phyloP scores from a whole-genome alignment of 2,797 vertebrate species.

The Neoniphon sammara region DNA sequence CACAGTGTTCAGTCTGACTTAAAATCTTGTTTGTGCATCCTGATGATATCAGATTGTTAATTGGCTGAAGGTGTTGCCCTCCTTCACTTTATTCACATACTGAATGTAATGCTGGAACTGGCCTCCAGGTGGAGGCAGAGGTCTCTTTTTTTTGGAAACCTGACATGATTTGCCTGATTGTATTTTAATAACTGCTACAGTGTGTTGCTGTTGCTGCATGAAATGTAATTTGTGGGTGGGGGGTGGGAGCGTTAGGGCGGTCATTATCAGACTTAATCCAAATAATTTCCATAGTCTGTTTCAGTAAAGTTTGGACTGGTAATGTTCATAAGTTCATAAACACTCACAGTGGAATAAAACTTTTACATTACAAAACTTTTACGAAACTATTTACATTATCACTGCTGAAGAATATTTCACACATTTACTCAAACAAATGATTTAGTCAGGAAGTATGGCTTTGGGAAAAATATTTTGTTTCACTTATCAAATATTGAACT shows the following conservation, averaged over 20 bases:
- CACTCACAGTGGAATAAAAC: background rate
- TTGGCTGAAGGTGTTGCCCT: background rate
- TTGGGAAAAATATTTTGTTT: constrained; percentile 12
- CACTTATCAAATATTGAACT: constrained; percentile 12
- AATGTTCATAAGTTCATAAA: background rate
- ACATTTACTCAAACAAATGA: background rate
- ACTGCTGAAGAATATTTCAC: background rate
- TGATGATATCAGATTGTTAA: background rate
- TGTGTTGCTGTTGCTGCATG: background rate
- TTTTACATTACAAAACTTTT: background rate
- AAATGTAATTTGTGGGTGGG: background rate
- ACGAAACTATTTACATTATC: too few species aligned
- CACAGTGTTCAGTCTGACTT: background rate
- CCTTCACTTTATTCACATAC: background rate
- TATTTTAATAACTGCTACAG: background rate
- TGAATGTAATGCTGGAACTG: constrained; percentile 27
- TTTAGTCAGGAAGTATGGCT: background rate
- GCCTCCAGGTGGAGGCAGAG: constrained; percentile 70
- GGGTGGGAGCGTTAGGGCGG: too few species aligned
- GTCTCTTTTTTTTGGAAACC: constrained; percentile 10
- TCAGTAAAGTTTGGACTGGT: background rate
- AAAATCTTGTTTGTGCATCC: background rate
- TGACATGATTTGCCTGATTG: background rate
- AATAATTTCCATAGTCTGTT: background rate
- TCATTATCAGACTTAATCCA: background rate